Evolutionary conservation across 2,888 invertebrate genomes (phyloP).

Genomic region (Elysia crispata): DNA sequence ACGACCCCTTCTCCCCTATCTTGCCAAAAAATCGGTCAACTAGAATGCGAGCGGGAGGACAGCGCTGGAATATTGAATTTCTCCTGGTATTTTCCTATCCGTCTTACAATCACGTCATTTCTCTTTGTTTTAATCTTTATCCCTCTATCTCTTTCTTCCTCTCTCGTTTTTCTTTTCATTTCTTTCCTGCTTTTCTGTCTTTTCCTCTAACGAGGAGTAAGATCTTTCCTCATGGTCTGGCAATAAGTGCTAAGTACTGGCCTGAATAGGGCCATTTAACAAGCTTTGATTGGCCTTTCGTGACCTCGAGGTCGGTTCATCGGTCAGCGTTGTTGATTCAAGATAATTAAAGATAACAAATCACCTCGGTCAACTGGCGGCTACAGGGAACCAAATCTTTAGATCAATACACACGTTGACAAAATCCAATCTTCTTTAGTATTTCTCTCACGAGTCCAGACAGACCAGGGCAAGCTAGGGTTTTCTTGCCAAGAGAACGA

Average conservation of each 20-base stretch:
- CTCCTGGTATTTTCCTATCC: neutral
- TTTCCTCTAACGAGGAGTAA: neutral
- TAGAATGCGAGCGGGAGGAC: too few species aligned
- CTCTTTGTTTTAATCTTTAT: neutral
- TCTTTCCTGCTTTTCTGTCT: conserved; percentile 6
- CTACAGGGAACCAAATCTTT: neutral
- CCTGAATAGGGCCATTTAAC: too few species aligned
- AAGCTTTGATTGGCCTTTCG: neutral
- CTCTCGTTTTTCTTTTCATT: neutral
- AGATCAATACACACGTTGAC: neutral
- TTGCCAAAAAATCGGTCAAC: too few species aligned
- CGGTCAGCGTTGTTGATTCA: neutral
- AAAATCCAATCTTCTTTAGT: neutral
- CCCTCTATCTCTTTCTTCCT: neutral
- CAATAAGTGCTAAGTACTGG: too few species aligned
- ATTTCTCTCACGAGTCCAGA: neutral
- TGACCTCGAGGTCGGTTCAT: neutral
- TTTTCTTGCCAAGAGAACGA: neutral
- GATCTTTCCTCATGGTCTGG: neutral
- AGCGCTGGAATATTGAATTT: neutral
- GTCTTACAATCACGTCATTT: neutral
- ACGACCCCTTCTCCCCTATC: too few species aligned
- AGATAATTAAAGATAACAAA: neutral
- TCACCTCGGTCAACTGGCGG: neutral
- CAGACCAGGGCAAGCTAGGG: neutral